phyloP scores from a whole-genome alignment of 2,113 vertebrate genomes.

The Podiceps cristatus region DNA sequence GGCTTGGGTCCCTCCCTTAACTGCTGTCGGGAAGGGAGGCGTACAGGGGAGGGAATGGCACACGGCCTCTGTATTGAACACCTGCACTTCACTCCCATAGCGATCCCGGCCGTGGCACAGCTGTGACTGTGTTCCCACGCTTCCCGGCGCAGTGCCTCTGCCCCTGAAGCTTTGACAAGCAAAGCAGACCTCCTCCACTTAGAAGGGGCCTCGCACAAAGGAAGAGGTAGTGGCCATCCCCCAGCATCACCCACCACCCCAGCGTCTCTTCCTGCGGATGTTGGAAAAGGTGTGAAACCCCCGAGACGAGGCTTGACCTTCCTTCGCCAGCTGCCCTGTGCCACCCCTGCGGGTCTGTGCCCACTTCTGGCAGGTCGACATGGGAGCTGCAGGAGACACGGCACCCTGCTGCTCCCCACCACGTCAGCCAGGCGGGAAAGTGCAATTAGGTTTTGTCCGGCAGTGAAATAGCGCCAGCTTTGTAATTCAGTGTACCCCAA shows the following conservation, averaged over 20 bases:
- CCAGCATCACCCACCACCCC: neutral
- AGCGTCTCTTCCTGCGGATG: neutral
- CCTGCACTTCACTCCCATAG: neutral
- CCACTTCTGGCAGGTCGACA: rapidly evolving
- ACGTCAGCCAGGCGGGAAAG: neutral
- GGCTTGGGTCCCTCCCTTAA: neutral
- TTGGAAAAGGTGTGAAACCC: neutral
- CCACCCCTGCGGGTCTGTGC: neutral
- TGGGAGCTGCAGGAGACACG: rapidly evolving
- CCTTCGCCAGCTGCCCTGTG: neutral
- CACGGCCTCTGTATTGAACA: neutral
- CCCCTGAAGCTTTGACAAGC: neutral
- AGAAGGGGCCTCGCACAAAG: rapidly evolving
- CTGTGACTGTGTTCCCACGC: rapidly evolving
- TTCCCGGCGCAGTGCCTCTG: rapidly evolving
- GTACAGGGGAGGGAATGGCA: neutral
- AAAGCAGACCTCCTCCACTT: neutral
- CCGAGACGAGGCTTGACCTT: neutral
- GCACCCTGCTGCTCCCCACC: neutral
- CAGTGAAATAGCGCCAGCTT: neutral
- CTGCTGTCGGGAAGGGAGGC: neutral
- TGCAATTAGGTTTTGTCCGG: neutral
- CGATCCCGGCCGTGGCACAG: rapidly evolving
- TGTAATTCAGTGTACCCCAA: neutral
- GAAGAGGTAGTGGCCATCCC: rapidly evolving